Base-by-base conservation (phyloP, 92 coral and sea anemone species). In the Blastomussa wellsi region DNA sequence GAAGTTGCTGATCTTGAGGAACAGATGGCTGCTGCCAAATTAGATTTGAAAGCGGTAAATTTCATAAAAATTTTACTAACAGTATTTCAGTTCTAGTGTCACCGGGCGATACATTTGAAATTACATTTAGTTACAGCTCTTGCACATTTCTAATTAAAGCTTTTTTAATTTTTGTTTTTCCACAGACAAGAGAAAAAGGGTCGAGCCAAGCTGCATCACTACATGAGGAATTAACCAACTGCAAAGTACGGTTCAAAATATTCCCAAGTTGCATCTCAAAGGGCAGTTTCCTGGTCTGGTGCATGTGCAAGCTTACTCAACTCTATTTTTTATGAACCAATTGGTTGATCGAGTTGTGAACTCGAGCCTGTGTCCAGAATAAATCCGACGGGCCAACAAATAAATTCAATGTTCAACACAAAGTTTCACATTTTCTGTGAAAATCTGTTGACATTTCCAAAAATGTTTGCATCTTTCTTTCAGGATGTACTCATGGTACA, bases 41-140 rank as follows among this genome's bases (percentile, higher is more conserved):
- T 96, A 88, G 99, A 96, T 77, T 90, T 94, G 81, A 94, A 94
- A 87, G 88, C 82, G 95, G 99, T 96, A 83, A 19, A 35, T 55
- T 51, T 72, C 52, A 39, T 37, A 44, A 14, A 53, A n/a, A 7
- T 65, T 60, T 17, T 15, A 17, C 0, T 53, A 13, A 8, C 12
- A 57, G 1, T 5, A 57, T 26, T 57, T 57, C 12, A 24, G 16
- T 24, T 24, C 1, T 13, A 22, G 65, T 24, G 22, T 52, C 65
- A 57, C 29, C 24, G 65, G 24, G 0, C 24, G 65, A 5, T 0
- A 57, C n/a, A 57, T 24, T 55, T 19, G 3, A 55, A 55, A 55
- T 55, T 55, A 19, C 2, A 2, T 55, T 55, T 57, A 57, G 7
- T 55, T 37, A 78, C 44, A 37, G 48, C 41, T 17, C 29, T 70